Evolutionary conservation across 2,888 invertebrate species (phyloP), one percentile per base, ranked within the genome.

Genomic region (Caradrina kadenii): DNA sequence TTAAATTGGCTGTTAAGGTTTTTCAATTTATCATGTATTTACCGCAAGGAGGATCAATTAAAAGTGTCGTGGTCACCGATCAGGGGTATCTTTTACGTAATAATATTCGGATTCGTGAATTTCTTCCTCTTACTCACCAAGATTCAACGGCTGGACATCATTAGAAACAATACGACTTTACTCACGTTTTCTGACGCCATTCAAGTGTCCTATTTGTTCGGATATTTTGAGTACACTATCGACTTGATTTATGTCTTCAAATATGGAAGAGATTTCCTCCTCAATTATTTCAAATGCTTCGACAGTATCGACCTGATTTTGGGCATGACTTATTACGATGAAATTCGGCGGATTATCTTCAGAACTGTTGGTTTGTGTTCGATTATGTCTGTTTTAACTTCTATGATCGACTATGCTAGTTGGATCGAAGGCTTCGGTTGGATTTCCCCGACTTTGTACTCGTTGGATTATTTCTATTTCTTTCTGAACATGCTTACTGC

Each of bases 221-320:
- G 76, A 1, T 87, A 79, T 52, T 26, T 63, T 10, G 80, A 84
- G 55, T 88, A 86, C 42, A 35, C 76, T 7, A 11, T 83, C 0
- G 87, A 88, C 56, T 58, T 86, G 13, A 55, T 63, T 4, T 84
- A 62, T 35, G 75, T 87, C 0, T 83, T 73, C 52, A 86, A 83
- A 62, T 66, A 72, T 11, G 77, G 71, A n/a, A 81, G 72, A 58
- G 62, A 72, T 3, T 52, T 13, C 13, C 42, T 58, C 5, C n/a
- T 81, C 3, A 79, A 81, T n/a, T 89, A 85, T 49, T 76, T 81
- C 1, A 73, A 78, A 26, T 26, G 69, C 1, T 88, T 82, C 59
- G 69, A 72, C 3, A 62, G 69, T 7, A 65, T 89, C 0, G 89
- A 89, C 35, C 64, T 61, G 11, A 69, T 82, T 11, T 67, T 89